Evolutionary conservation across 1,140 invertebrate species (phyloP).

Genomic region (Cotesia chilonis): DNA sequence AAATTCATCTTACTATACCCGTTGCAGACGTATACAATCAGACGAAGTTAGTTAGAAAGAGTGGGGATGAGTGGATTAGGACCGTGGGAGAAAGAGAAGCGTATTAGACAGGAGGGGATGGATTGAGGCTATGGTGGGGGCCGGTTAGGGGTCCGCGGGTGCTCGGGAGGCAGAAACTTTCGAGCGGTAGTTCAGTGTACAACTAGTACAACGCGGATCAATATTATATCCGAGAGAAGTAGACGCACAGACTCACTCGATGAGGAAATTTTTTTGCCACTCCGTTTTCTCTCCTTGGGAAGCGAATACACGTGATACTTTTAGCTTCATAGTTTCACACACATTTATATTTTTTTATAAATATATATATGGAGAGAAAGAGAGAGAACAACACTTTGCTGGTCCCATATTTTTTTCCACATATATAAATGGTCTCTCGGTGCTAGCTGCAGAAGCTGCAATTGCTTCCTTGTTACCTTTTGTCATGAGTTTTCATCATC

Average conservation of each 20-base stretch:
- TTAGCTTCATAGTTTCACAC: too few species aligned
- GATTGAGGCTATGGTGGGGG: conserved; percentile 6
- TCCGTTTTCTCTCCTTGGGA: too few species aligned
- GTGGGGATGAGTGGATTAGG: background rate
- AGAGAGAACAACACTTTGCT: too few species aligned
- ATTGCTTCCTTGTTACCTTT: conserved; percentile 37
- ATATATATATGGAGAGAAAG: too few species aligned
- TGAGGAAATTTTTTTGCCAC: too few species aligned
- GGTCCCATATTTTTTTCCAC: background rate
- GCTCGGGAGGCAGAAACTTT: conserved; percentile 7
- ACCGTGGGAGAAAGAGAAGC: background rate
- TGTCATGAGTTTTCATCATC: conserved; percentile 26
- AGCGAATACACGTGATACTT: too few species aligned
- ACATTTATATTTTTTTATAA: too few species aligned
- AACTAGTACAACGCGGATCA: conserved; percentile 40
- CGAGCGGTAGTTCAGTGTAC: too few species aligned
- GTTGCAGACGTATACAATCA: too few species aligned
- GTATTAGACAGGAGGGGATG: background rate
- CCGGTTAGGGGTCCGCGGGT: conserved; percentile 34
- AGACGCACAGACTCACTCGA: conserved; percentile 17
- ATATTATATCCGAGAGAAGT: conserved; percentile 35
- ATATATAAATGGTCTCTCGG: background rate
- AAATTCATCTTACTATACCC: too few species aligned
- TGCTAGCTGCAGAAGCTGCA: conserved; percentile 1
- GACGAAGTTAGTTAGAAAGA: too few species aligned